Evolutionary conservation across 1,140 invertebrate genomes (phyloP).

Genomic region (Dolichoris vasculosae): DNA sequence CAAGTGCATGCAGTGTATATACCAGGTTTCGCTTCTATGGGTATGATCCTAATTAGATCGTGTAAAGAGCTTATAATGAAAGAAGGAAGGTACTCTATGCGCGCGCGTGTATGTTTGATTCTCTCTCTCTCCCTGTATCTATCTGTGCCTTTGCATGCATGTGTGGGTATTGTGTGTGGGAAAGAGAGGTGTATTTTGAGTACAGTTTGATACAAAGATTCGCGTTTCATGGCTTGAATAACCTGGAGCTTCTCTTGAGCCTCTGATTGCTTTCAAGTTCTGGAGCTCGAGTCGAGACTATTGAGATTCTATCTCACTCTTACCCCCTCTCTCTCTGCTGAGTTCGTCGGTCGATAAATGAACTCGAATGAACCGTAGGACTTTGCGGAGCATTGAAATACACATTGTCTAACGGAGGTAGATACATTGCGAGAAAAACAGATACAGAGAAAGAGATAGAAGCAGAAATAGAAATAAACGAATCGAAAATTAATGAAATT

Average conservation of each 20-base stretch:
- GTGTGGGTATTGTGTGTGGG: not conserved
- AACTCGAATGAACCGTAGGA: constrained; percentile 66
- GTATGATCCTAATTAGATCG: constrained; percentile 44
- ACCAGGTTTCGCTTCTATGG: not conserved
- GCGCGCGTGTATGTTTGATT: too few species aligned
- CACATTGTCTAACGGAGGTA: constrained; percentile 48
- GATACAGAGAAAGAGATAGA: not conserved
- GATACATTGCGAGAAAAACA: not conserved
- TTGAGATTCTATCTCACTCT: constrained; percentile 17
- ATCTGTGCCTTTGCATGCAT: too few species aligned
- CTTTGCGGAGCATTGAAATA: constrained; percentile 52
- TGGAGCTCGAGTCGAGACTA: not conserved
- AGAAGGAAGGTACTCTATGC: not conserved
- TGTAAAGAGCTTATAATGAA: constrained; percentile 20
- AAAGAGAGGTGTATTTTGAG: constrained; percentile 1
- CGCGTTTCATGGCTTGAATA: constrained; percentile 22
- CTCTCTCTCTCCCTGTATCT: too few species aligned
- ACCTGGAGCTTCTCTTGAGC: constrained; percentile 31
- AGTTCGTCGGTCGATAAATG: constrained; percentile 69
- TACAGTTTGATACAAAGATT: constrained; percentile 41
- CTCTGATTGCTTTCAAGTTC: not conserved
- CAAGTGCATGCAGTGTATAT: not conserved
- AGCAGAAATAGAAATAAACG: constrained; percentile 44
- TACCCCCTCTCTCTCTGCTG: constrained; percentile 54
- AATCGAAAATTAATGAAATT: constrained; percentile 34